Evolutionary conservation across 2,888 invertebrate species (phyloP), one percentile per base, ranked within the genome.

Genomic region (Panzeria rudis): DNA sequence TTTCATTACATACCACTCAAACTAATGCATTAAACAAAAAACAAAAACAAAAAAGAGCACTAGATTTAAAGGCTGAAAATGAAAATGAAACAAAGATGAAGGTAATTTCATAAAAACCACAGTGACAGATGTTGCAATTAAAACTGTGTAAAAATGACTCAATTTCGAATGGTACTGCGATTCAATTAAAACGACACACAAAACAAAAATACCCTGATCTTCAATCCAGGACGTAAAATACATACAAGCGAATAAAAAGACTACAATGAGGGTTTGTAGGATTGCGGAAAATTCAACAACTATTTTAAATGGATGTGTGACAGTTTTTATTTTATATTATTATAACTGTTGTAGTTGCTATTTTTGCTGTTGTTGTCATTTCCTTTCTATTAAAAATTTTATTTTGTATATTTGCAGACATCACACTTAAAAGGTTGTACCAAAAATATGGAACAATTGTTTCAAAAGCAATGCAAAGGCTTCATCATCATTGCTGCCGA

Each of bases 111-210:
- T 62, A 56, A 72, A 86, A 86, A 86, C 89, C 91, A 89, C 91
- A 91, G 88, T 89, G 91, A 91, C 91, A 91, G 91, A 91, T 91
- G 91, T 90, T 90, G 90, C 91, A 91, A 91, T 91, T 91, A 91
- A 90, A 90, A 88, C 87, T 86, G 90, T 89, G 90, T 90, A 89
- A 91, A 90, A 86, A 83, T 83, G 62, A 83, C 76, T 86, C 76
- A 80, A 83, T 83, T 80, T 76, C 83, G 68, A 80, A 83, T 68
- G 78, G 3, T 52, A 52, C 68, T 47, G 77, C 15, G 75, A 71
- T 80, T 71, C 84, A 80, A 75, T 75, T 75, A 75, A 84, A 80
- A 59, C 15, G 68, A 41, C 52, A 79, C 2, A 69, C 13, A 23
- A 64, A 56, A 52, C 15, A 76, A 76, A 71, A 52, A 69, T 81